These are phyloP conservation scores for Falco punctatus DNA, from an alignment of 2,113 vertebrate genomes.

Conservation along the genomic window DNA sequence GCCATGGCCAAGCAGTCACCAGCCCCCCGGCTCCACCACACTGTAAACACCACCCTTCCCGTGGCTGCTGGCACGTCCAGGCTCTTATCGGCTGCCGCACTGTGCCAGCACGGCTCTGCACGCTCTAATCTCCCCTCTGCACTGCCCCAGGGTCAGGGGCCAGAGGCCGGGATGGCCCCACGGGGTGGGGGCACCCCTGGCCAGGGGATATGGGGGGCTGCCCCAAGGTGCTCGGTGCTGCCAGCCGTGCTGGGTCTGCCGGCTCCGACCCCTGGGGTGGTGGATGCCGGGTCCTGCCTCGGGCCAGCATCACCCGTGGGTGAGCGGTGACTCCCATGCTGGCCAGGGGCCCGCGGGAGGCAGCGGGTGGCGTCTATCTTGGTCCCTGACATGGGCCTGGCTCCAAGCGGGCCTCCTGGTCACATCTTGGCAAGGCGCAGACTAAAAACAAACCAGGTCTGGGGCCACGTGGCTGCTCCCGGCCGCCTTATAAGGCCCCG, in stretches of 20 bases:
- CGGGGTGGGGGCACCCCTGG: neutral
- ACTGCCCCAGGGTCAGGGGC: neutral
- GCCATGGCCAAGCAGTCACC: neutral
- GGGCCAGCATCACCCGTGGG: neutral
- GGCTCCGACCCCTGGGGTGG: accelerated
- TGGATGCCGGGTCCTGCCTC: neutral
- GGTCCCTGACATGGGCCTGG: constrained; percentile 14
- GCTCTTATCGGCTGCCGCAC: neutral
- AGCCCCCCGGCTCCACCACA: neutral
- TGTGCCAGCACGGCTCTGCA: neutral
- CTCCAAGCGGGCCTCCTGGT: constrained; percentile 25
- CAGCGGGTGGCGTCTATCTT: neutral
- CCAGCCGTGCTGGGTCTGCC: neutral
- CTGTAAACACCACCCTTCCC: neutral
- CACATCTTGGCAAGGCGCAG: neutral
- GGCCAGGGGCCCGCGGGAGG: neutral
- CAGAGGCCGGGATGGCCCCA: accelerated
- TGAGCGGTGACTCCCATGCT: neutral
- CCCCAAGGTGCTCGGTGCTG: neutral
- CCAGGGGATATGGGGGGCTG: too few species aligned
- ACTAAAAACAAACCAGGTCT: constrained; percentile 50
- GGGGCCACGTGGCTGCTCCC: neutral
- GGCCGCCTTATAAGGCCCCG: neutral
- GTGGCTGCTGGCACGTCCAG: neutral
- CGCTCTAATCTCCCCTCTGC: neutral